A percentile compares a stretch with the other conserved stretches of the same genome.
phyloP scores from a whole-genome alignment of 2,888 invertebrate genomes.

The Pemphredon lugubris region DNA sequence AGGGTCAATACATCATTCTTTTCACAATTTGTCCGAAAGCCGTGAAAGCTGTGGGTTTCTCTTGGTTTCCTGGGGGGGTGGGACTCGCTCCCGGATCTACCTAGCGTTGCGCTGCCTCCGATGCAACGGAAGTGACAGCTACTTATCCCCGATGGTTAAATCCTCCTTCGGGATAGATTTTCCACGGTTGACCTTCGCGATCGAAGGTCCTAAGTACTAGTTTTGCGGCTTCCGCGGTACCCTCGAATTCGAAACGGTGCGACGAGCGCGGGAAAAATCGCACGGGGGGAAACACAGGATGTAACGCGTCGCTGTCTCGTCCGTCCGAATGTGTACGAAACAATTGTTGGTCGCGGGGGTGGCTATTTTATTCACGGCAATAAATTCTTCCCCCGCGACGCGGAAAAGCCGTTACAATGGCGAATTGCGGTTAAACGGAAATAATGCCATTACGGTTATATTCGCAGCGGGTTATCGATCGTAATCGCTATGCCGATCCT shows the following conservation, averaged over 20 bases:
- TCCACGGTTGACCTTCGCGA: conserved; percentile 60
- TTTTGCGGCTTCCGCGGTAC: conserved; percentile 6
- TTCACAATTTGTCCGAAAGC: conserved; percentile 75
- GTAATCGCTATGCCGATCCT: too few relatives aligned
- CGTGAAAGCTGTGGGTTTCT: conserved; percentile 72
- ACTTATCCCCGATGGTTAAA: conserved; percentile 72
- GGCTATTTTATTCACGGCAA: too few relatives aligned
- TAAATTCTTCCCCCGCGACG: too few relatives aligned
- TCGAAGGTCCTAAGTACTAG: conserved; percentile 28
- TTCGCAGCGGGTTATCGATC: too few relatives aligned
- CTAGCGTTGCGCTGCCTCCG: conserved; percentile 21
- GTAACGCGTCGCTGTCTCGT: conserved; percentile 38
- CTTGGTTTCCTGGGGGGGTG: conserved; percentile 13
- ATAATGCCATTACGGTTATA: too few relatives aligned
- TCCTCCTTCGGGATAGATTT: conserved; percentile 60
- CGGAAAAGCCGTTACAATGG: too few relatives aligned
- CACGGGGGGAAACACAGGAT: conserved; percentile 44
- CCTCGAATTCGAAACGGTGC: conserved; percentile 1
- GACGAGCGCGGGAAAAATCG: not conserved
- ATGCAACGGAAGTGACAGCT: conserved; percentile 69
- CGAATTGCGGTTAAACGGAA: too few relatives aligned
- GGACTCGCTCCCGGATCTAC: conserved; percentile 31
- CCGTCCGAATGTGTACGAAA: too few relatives aligned
- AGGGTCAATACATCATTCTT: conserved; percentile 76
- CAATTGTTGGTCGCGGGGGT: too few relatives aligned